phyloP scores from a whole-genome alignment of 2,113 vertebrate genomes.

The Ascaphus truei region DNA sequence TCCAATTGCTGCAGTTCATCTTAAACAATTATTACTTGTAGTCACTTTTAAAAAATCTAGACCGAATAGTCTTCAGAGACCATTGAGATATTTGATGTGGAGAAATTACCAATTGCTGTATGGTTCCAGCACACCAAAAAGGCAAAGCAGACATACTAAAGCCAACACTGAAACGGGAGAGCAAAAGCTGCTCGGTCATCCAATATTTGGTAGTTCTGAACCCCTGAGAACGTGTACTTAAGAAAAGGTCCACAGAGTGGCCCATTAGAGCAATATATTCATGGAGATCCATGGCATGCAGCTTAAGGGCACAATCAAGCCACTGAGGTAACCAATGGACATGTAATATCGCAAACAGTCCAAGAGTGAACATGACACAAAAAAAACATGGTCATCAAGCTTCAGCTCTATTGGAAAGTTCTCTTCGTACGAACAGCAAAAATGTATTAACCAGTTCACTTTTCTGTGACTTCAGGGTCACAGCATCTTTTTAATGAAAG shows the following conservation, averaged over 20 bases:
- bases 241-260: conserved; percentile 62
- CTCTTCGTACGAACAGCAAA: background rate
- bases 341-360: background rate
- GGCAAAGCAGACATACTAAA: too few relatives aligned
- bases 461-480: background rate
- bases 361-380: background rate
- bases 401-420: background rate
- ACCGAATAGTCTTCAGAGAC: too few relatives aligned
- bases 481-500: background rate
- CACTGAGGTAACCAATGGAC: conserved; percentile 1
- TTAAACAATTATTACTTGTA: too few relatives aligned
- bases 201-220: conserved; percentile 61
- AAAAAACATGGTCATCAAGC: background rate
- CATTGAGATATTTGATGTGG: too few relatives aligned
- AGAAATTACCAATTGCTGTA: too few relatives aligned
- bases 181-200: background rate
- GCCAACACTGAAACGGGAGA: conserved; percentile 52
- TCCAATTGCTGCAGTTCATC: too few relatives aligned
- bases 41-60: too few relatives aligned
- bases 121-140: too few relatives aligned
- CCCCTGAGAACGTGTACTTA: conserved; percentile 72
- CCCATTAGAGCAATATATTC: background rate
- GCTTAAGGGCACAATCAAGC: conserved; percentile 44
- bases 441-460: too few relatives aligned
- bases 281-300: background rate